phyloP scores from a whole-genome alignment of 2,888 invertebrate genomes.

The Apodemia zela region DNA sequence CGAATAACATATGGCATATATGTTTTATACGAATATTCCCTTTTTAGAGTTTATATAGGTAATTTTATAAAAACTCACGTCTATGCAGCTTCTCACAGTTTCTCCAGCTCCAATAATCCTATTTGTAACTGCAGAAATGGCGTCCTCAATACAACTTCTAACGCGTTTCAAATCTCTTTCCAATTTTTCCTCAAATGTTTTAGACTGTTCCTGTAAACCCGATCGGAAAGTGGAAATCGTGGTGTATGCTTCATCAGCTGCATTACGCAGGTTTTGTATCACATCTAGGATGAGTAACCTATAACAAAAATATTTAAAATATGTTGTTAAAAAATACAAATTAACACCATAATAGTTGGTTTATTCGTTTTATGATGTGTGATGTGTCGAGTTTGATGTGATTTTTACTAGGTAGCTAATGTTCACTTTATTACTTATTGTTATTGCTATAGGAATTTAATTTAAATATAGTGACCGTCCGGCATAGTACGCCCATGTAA shows the following conservation, averaged over 20 bases:
- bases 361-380: no score
- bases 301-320: conserved; percentile 18
- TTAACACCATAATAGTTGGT: no score
- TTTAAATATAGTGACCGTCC: no score
- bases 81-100: conserved; percentile 50
- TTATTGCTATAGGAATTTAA: no score
- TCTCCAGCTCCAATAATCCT: conserved; percentile 45
- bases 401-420: no score
- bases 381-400: no score
- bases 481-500: no score
- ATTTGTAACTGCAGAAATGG: conserved; percentile 45
- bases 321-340: not conserved
- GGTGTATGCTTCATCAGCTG: conserved; percentile 50
- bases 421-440: no score
- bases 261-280: conserved; percentile 43
- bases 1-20: no score
- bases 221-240: conserved; percentile 46
- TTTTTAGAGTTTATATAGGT: no score
- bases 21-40: no score
- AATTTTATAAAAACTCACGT: conserved; percentile 44
- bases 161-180: conserved; percentile 43
- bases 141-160: conserved; percentile 41
- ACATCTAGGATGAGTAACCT: conserved; percentile 54
- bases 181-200: conserved; percentile 41
- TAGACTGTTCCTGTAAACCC: conserved; percentile 47